Conservation (phyloP, 2,888 invertebrate genomes). For the Sesia apiformis region DNA sequence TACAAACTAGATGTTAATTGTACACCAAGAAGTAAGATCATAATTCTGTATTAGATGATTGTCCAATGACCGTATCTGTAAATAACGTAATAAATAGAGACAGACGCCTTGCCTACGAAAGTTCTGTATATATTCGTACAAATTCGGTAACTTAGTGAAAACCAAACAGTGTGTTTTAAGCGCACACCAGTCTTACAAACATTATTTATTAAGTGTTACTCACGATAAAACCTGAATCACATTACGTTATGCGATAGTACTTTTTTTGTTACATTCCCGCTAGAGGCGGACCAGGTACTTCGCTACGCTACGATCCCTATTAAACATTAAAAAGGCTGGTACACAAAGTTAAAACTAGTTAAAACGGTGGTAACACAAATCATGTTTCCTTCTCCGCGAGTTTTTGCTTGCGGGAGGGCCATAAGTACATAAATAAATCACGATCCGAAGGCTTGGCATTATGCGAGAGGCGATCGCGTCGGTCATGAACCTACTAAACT, state of each 20-base stretch:
- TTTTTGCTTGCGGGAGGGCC: constrained; percentile 20
- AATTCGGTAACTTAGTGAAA: too few relatives aligned
- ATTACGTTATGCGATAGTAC: background rate
- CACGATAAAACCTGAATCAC: background rate
- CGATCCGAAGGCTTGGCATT: constrained; percentile 37
- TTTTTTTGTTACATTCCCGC: background rate
- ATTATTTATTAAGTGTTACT: too few relatives aligned
- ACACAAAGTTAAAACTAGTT: too few relatives aligned
- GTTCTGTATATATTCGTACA: too few relatives aligned
- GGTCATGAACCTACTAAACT: constrained; percentile 68
- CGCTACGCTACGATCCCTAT: background rate
- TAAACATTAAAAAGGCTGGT: background rate
- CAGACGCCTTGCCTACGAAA: too few relatives aligned
- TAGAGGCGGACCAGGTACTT: background rate
- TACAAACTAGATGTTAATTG: too few relatives aligned
- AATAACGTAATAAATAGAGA: too few relatives aligned
- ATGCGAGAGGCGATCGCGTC: constrained; percentile 47
- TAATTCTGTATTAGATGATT: too few relatives aligned
- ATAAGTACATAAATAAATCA: constrained; percentile 39
- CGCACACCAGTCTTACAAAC: too few relatives aligned
- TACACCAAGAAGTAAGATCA: too few relatives aligned
- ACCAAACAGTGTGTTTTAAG: too few relatives aligned
- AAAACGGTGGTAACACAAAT: constrained; percentile 17
- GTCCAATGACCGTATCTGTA: too few relatives aligned
- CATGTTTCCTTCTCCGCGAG: constrained; percentile 23